Conservation (phyloP, 2,888 invertebrate species). For the Phengaris arion region DNA sequence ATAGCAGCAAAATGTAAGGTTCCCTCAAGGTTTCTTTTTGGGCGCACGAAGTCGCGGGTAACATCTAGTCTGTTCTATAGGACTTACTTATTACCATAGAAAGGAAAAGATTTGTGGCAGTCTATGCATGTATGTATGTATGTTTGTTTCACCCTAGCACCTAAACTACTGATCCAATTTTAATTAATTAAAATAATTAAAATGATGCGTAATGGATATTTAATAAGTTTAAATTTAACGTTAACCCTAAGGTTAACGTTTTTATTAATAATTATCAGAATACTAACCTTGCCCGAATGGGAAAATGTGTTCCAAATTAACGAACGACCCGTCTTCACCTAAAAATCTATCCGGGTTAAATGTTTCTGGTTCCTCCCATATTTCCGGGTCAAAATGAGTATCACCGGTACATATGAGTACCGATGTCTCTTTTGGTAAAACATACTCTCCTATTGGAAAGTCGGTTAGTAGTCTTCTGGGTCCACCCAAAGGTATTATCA, state of each 20-base stretch:
- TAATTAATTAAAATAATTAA: too few species aligned
- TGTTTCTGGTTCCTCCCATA: slow-evolving; percentile 79
- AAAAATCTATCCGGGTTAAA: slow-evolving; percentile 83
- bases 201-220: too few species aligned
- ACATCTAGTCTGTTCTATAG: too few species aligned
- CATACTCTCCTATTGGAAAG: slow-evolving; percentile 60
- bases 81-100: too few species aligned
- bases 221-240: too few species aligned
- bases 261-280: not conserved
- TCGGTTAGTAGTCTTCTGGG: slow-evolving; percentile 67
- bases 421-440: slow-evolving; percentile 74
- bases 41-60: too few species aligned
- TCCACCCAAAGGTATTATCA: slow-evolving; percentile 76
- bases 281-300: slow-evolving; percentile 83
- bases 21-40: too few species aligned
- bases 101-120: too few species aligned
- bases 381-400: slow-evolving; percentile 72
- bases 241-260: too few species aligned
- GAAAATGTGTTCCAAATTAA: slow-evolving; percentile 77
- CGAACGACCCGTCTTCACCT: slow-evolving; percentile 70
- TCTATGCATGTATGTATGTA: too few species aligned
- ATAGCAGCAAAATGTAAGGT: not conserved
- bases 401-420: slow-evolving; percentile 75
- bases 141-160: too few species aligned
- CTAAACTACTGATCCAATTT: too few species aligned